A percentile compares a stretch with the other conserved stretches of the same genome.
phyloP scores from a whole-genome alignment of 2,888 invertebrate species.

The Caenorhabditis sinica region DNA sequence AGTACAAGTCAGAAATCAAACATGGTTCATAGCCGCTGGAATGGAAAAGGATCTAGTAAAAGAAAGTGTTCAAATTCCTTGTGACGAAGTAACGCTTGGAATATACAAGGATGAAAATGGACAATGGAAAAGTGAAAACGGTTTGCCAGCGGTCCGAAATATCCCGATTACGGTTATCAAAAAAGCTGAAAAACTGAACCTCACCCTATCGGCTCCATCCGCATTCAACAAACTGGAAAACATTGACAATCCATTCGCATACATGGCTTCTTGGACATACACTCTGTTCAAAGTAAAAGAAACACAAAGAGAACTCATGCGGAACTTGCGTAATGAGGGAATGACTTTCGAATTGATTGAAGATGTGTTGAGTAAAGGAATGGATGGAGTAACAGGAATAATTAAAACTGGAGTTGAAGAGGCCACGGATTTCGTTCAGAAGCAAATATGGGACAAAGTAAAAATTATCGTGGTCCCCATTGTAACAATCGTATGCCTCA shows the following conservation, averaged over 20 bases:
- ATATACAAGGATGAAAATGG: conserved; percentile 24
- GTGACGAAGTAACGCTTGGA: conserved; percentile 3
- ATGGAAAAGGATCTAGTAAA: conserved; percentile 18
- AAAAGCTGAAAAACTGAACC: conserved; percentile 5
- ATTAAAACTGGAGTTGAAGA: neutral
- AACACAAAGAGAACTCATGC: conserved; percentile 5
- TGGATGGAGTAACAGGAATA: neutral
- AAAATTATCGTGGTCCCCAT: neutral
- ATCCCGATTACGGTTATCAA: neutral
- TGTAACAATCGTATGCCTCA: neutral
- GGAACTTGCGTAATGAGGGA: neutral
- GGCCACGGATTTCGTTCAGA: neutral
- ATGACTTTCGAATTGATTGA: neutral
- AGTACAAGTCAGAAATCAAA: conserved; percentile 15
- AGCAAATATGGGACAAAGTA: neutral
- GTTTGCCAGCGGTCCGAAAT: conserved; percentile 5
- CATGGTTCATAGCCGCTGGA: conserved; percentile 36
- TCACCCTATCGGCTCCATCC: conserved; percentile 19
- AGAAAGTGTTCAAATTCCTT: conserved; percentile 19
- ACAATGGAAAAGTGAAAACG: conserved; percentile 10
- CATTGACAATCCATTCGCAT: conserved; percentile 14
- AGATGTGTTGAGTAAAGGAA: neutral
- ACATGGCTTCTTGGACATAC: neutral
- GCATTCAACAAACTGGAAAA: conserved; percentile 3
- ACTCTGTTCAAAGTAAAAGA: neutral